Evolutionary conservation across 2,888 invertebrate genomes (phyloP), one percentile per base, ranked within the genome.

Genomic region (Polydesmus complanatus): DNA sequence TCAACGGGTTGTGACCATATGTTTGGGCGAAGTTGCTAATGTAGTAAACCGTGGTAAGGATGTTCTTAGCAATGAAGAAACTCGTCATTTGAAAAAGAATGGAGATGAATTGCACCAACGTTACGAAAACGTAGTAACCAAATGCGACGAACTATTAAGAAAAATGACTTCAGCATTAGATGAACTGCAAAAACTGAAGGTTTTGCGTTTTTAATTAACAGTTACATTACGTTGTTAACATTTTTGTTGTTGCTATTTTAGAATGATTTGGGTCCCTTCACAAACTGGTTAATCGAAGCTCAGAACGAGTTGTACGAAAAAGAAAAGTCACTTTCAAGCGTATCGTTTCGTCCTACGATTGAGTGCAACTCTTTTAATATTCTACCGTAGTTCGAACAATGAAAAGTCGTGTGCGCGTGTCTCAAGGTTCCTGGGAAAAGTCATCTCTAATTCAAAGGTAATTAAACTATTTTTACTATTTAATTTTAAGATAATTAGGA

Each of bases 31-130:
- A 78, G 87, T 91, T 11, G 84, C 91, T 61, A 90, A 92, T 71
- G 81, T 94, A 54, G 88, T 92, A 2, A 80, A 90, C 1, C 90
- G 91, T 22, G 92, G 91, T 0, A 86, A 88, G 37, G 93, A 94
- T 68, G 86, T 91, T n/a, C 78, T 95, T 3, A 91, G 92, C 2
- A 86, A 88, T 65, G 93, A 93, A 67, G 93, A 94, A 79, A 85
- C 93, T 47, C 83, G 86, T 37, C 85, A 85, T 25, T 77, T 94
- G 66, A 92, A 93, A 75, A 87, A 88, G 68, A 87, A 88, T 67
- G 89, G 89, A 18, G 83, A 89, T 49, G 86, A 85, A 64, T 76
- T 94, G 66, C 88, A 88, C 68, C 83, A 83, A 37, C 82, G 91
- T 49, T 89, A 84, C 67, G 90, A 91, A 73, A 83, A 83, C 70